Evolutionary conservation across 2,888 invertebrate species (phyloP).

Genomic region (Mesorhabditis sp.): DNA sequence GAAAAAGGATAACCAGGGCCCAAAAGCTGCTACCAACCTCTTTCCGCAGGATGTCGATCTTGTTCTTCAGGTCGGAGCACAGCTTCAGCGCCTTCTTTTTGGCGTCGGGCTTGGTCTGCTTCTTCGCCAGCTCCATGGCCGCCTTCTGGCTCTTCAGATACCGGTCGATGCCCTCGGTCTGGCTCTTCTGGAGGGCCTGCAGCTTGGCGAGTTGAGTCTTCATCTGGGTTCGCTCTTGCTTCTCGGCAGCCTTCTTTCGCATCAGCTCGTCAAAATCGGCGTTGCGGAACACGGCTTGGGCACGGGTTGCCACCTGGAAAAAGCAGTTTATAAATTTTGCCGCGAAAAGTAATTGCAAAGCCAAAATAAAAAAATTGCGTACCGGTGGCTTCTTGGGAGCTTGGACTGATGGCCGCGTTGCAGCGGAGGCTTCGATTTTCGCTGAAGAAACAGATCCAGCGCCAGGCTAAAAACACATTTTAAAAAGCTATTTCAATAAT

Average conservation of each 20-base stretch:
- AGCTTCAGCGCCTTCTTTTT: slow-evolving; percentile 59
- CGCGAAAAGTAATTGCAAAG: too few species aligned
- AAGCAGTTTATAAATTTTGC: neutral
- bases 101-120: slow-evolving; percentile 20
- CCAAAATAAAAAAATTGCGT: neutral
- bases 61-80: slow-evolving; percentile 77
- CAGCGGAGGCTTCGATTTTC: neutral
- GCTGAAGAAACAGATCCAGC: neutral
- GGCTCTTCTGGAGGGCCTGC: slow-evolving; percentile 74
- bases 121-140: slow-evolving; percentile 11
- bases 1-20: neutral
- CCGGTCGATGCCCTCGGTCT: slow-evolving; percentile 80
- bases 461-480: neutral
- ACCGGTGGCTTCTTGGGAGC: slow-evolving; percentile 17
- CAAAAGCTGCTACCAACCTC: slow-evolving; percentile 59
- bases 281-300: slow-evolving; percentile 32
- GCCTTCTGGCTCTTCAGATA: slow-evolving; percentile 82
- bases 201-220: slow-evolving; percentile 9
- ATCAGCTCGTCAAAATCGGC: slow-evolving; percentile 18
- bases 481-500: too few species aligned
- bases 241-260: slow-evolving; percentile 14
- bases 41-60: slow-evolving; percentile 69
- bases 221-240: neutral
- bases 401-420: slow-evolving; percentile 13
- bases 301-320: slow-evolving; percentile 19